phyloP scores from a whole-genome alignment of 2,113 vertebrate genomes.

The Fregetta grallaria region DNA sequence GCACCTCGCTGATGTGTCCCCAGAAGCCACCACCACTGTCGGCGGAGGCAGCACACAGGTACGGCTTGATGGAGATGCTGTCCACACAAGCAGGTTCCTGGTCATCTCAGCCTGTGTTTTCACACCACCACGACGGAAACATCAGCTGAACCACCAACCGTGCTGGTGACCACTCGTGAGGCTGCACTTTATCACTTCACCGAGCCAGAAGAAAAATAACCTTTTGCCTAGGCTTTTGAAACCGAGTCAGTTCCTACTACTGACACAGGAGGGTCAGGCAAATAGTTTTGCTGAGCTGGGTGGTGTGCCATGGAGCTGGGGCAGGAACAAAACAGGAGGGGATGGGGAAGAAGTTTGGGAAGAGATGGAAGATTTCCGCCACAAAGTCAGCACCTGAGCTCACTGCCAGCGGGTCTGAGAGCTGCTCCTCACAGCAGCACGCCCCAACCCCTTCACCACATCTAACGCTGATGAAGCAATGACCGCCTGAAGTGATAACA shows the following conservation, averaged over 20 bases:
- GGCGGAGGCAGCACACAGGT: accelerated
- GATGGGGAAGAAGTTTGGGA: neutral
- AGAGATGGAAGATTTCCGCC: neutral
- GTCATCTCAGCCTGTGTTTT: neutral
- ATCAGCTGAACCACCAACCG: neutral
- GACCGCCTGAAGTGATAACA: neutral
- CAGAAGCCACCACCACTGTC: neutral
- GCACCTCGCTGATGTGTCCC: neutral
- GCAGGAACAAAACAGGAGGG: neutral
- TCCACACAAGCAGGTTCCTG: neutral
- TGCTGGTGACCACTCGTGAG: neutral
- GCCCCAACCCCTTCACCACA: neutral
- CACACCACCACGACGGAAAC: neutral
- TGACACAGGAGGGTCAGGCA: neutral
- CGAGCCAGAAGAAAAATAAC: neutral
- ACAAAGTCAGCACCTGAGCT: neutral
- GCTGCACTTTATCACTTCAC: neutral
- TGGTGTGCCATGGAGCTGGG: neutral
- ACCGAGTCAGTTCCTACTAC: neutral
- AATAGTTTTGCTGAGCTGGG: neutral
- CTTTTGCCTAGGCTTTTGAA: neutral
- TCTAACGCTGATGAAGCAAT: neutral
- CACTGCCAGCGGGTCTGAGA: neutral
- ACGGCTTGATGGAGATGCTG: neutral
- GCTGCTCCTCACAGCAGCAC: neutral